Conservation (phyloP, 2,797 vertebrate genomes). For the Microtus californicus region DNA sequence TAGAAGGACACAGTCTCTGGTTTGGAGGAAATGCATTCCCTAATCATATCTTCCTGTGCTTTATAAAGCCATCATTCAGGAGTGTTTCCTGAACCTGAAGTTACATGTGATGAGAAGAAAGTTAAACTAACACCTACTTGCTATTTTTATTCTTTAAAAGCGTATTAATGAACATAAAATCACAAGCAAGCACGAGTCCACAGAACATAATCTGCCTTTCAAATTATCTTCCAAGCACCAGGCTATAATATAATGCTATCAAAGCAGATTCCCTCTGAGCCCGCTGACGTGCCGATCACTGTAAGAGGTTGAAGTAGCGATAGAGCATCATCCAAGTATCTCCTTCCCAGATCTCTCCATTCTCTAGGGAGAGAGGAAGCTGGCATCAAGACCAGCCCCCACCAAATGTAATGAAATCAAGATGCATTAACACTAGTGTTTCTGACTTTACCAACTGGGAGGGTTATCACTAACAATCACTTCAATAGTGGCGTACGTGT, state of each 20-base stretch:
- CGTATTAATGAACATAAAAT: constrained; percentile 47
- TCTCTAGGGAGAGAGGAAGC: constrained; percentile 67
- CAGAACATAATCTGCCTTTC: constrained; percentile 70
- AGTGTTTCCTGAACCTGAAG: neutral
- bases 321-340: constrained; percentile 72
- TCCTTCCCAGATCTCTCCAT: constrained; percentile 63
- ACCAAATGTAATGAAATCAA: constrained; percentile 81
- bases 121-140: constrained; percentile 27
- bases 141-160: neutral
- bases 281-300: constrained; percentile 52
- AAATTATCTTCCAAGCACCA: constrained; percentile 66
- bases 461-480: constrained; percentile 75
- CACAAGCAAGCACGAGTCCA: constrained; percentile 37
- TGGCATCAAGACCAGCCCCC: constrained; percentile 62
- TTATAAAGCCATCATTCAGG: constrained; percentile 13
- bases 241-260: constrained; percentile 60
- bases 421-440: constrained; percentile 68
- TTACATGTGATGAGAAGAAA: neutral
- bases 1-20: neutral
- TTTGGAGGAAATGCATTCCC: neutral
- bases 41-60: neutral
- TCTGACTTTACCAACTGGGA: constrained; percentile 77
- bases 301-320: constrained; percentile 65
- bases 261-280: constrained; percentile 72
- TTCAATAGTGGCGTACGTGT: constrained; percentile 34